These are phyloP conservation scores for Etia nguti DNA, from an alignment of 2,113 vertebrate species.

Conservation along the genomic window DNA sequence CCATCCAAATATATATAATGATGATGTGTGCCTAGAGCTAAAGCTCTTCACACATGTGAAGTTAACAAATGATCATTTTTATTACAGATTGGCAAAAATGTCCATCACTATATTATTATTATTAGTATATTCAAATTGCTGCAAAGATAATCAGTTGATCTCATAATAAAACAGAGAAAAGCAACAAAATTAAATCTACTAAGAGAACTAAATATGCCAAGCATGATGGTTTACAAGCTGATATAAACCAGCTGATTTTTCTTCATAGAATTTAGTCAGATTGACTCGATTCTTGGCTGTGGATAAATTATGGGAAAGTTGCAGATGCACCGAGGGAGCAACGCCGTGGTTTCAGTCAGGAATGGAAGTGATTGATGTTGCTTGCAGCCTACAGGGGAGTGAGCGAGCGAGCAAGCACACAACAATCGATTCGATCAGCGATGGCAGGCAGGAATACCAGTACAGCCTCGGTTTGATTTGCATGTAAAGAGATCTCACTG, in stretches of 20 bases:
- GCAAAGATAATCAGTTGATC: background rate
- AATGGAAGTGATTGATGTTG: conserved; percentile 41
- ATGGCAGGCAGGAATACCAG: conserved; percentile 16
- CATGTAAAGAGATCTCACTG: background rate
- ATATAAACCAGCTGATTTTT: background rate
- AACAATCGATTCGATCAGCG: conserved; percentile 40
- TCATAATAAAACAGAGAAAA: background rate
- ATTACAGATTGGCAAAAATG: background rate
- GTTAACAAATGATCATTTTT: background rate
- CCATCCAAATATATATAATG: background rate
- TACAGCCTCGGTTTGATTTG: conserved; percentile 7
- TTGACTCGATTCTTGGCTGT: background rate
- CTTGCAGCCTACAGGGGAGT: conserved; percentile 49
- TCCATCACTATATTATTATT: background rate
- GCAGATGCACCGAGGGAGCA: conserved; percentile 14
- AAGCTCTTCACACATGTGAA: background rate
- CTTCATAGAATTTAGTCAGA: background rate
- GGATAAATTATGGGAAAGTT: conserved; percentile 43
- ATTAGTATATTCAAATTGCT: background rate
- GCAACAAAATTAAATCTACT: background rate
- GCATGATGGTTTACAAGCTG: background rate
- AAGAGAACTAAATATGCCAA: background rate
- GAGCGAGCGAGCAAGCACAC: background rate
- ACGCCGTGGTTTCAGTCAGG: background rate
- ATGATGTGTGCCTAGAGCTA: background rate